Evolutionary conservation across 2,888 invertebrate species (phyloP).

Genomic region (Tetragonula carbonaria): DNA sequence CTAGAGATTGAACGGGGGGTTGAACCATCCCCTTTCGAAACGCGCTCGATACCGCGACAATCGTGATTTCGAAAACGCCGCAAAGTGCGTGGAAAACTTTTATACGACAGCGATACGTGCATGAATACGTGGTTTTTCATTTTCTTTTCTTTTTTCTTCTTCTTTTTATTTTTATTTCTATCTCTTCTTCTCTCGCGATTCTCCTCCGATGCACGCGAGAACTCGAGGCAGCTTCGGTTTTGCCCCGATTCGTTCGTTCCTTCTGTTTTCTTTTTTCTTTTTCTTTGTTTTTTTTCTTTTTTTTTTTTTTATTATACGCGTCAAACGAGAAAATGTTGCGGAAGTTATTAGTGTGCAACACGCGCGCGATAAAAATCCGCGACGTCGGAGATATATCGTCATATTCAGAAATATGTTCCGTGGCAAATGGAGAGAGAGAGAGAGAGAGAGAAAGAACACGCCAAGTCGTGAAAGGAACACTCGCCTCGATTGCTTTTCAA

Average conservation of each 20-base stretch:
- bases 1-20: neutral
- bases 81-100: slow-evolving; percentile 4
- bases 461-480: neutral
- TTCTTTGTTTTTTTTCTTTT: too few relatives aligned
- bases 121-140: too few relatives aligned
- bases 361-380: neutral
- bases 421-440: neutral
- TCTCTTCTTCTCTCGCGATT: neutral
- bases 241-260: too few relatives aligned
- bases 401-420: neutral
- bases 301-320: slow-evolving; percentile 10
- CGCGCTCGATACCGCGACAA: neutral
- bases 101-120: too few relatives aligned
- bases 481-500: neutral
- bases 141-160: too few relatives aligned
- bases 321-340: neutral
- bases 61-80: neutral
- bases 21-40: neutral
- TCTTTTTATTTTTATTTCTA: neutral
- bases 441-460: neutral
- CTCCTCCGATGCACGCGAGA: neutral
- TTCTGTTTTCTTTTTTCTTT: too few relatives aligned
- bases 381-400: neutral
- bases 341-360: neutral
- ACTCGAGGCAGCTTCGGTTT: neutral